Evolutionary conservation across 2,113 vertebrate species (phyloP).

Genomic region (Bujurquina vittata): DNA sequence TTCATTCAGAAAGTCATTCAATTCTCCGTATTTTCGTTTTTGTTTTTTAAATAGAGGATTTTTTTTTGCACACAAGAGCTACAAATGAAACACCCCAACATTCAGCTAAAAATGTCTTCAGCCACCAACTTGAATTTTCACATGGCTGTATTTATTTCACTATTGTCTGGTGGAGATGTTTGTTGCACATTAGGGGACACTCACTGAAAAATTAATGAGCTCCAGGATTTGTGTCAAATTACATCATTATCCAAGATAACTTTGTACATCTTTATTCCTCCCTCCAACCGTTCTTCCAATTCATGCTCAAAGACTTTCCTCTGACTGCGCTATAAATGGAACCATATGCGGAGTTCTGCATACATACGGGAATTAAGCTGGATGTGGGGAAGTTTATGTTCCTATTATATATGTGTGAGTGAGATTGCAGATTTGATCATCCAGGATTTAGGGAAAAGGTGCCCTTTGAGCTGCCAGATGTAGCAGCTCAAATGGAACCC

Average conservation of each 20-base stretch:
- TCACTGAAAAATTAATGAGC: slow-evolving; percentile 15
- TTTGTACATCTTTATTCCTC: slow-evolving; percentile 28
- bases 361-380: slow-evolving; percentile 26
- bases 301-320: slow-evolving; percentile 50
- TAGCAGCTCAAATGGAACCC: slow-evolving; percentile 22
- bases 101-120: not conserved
- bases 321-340: slow-evolving; percentile 39
- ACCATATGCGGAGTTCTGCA: slow-evolving; percentile 51
- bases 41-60: not conserved
- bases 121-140: not conserved
- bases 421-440: not conserved
- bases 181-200: slow-evolving; percentile 8
- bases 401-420: not conserved
- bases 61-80: not conserved
- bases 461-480: slow-evolving; percentile 24
- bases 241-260: slow-evolving; percentile 42
- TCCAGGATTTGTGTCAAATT: slow-evolving; percentile 22
- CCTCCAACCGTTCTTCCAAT: slow-evolving; percentile 25
- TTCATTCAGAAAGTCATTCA: not conserved
- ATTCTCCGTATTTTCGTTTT: not conserved
- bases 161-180: slow-evolving; percentile 14
- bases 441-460: not conserved
- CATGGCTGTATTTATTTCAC: not conserved
- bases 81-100: not conserved
- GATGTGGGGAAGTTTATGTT: slow-evolving; percentile 9